These are phyloP conservation scores for Flabesymbios commensalis DNA, from an alignment of 2,888 invertebrate species.

Conservation along the genomic window DNA sequence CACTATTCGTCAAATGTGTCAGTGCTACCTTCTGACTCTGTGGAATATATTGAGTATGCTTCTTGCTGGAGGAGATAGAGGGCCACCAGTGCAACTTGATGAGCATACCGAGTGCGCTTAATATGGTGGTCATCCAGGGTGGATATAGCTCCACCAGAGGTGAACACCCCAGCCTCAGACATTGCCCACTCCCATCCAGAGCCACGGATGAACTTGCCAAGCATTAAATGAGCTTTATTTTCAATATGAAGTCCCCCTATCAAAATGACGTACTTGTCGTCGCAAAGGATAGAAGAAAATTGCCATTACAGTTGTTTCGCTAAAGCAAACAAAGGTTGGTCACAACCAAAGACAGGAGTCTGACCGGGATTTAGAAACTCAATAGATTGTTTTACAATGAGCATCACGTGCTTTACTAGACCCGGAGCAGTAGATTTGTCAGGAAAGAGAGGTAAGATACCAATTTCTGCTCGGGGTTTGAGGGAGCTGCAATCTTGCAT, in stretches of 20 bases:
- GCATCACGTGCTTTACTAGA: conserved; percentile 11
- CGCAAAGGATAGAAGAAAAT: not conserved
- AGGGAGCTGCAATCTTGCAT: not conserved
- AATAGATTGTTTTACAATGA: conserved; percentile 1
- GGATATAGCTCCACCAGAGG: no score
- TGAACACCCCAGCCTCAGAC: no score
- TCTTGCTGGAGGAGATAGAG: no score
- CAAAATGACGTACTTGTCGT: not conserved
- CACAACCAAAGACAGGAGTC: conserved; percentile 9
- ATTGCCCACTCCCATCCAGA: no score
- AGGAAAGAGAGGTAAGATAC: conserved; percentile 15
- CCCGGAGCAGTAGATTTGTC: conserved; percentile 12
- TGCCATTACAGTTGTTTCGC: conserved; percentile 1
- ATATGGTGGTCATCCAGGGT: no score
- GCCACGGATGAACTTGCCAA: no score
- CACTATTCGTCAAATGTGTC: no score
- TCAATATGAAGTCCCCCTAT: not conserved
- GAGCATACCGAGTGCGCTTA: no score
- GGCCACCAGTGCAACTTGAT: no score
- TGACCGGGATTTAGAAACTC: conserved; percentile 17
- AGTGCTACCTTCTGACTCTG: no score
- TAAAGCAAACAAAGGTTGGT: conserved; percentile 15
- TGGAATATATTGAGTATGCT: no score
- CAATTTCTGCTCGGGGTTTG: conserved; percentile 8
- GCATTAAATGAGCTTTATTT: no score